Conservation (phyloP, 1,140 invertebrate species). For the Halotydeus destructor region DNA sequence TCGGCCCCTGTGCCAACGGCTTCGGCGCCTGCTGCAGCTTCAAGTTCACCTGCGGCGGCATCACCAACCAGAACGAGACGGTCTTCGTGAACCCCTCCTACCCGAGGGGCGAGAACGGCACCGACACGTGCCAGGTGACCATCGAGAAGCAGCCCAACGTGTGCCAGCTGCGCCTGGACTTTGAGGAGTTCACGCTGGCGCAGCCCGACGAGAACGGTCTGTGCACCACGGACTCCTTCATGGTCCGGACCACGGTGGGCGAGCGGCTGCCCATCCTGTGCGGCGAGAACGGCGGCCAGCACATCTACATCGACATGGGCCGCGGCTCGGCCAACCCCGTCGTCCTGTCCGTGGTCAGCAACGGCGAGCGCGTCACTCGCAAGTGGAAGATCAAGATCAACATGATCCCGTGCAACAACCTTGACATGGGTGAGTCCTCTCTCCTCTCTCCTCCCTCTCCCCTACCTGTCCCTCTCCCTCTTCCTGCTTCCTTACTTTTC, state of each 20-base stretch:
- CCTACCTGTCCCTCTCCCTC: neutral
- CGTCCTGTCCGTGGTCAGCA: constrained; percentile 39
- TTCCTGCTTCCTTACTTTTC: neutral
- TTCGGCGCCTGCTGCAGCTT: constrained; percentile 52
- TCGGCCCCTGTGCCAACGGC: constrained; percentile 46
- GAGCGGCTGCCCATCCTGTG: constrained; percentile 48
- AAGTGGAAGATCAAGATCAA: constrained; percentile 53
- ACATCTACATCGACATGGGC: constrained; percentile 49
- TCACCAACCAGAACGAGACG: constrained; percentile 50
- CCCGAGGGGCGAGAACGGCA: constrained; percentile 41
- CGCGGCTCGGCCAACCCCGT: constrained; percentile 35
- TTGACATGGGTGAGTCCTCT: constrained; percentile 22
- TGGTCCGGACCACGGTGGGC: constrained; percentile 38
- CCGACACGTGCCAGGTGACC: constrained; percentile 42
- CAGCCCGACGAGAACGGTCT: constrained; percentile 46
- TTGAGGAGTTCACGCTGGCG: constrained; percentile 43
- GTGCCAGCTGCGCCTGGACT: constrained; percentile 57
- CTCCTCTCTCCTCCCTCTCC: neutral
- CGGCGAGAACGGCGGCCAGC: constrained; percentile 55
- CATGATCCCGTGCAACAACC: constrained; percentile 48
- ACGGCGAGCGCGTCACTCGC: constrained; percentile 34
- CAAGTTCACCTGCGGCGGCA: constrained; percentile 40
- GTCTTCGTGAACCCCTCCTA: constrained; percentile 61
- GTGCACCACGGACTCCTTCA: constrained; percentile 44
- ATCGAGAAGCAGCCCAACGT: constrained; percentile 41